These are phyloP conservation scores for Forbesichthys papilliferus DNA, from an alignment of 2,113 vertebrate genomes.

Conservation along the genomic window DNA sequence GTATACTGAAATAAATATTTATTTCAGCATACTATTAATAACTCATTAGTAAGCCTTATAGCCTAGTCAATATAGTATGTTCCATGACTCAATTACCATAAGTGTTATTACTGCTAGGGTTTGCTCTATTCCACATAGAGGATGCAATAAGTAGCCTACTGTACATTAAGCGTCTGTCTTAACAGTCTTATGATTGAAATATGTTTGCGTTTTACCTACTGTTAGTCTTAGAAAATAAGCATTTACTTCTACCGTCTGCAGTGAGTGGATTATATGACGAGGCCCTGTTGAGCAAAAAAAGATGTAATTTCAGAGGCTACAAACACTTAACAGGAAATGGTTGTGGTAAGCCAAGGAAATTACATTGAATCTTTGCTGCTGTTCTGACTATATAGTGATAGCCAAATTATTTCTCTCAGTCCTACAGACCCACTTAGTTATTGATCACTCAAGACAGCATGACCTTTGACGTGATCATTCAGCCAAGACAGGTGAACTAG, in stretches of 20 bases:
- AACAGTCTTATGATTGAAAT: slow-evolving; percentile 5
- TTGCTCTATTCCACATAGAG: neutral
- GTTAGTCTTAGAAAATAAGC: slow-evolving; percentile 13
- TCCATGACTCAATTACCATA: slow-evolving; percentile 18
- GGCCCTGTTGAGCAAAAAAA: slow-evolving; percentile 32
- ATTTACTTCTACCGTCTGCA: slow-evolving; percentile 35
- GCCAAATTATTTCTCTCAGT: too few relatives aligned
- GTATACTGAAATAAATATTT: neutral
- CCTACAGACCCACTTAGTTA: too few relatives aligned
- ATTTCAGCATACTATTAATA: neutral
- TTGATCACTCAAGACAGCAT: neutral
- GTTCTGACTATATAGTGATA: slow-evolving; percentile 2
- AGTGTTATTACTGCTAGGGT: slow-evolving; percentile 9
- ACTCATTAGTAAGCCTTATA: too few relatives aligned
- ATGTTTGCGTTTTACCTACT: slow-evolving; percentile 14
- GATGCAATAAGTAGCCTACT: neutral
- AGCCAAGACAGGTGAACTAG: slow-evolving; percentile 22
- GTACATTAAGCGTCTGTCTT: slow-evolving; percentile 24
- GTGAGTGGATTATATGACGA: slow-evolving; percentile 27
- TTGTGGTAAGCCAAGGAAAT: slow-evolving; percentile 75
- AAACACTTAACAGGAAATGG: slow-evolving; percentile 76
- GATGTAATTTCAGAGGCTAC: slow-evolving; percentile 70
- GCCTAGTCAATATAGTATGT: too few relatives aligned
- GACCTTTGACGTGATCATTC: slow-evolving; percentile 22
- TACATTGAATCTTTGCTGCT: slow-evolving; percentile 49